Conservation (phyloP, 2,113 vertebrate species). For the Beaufortia kweichowensis region DNA sequence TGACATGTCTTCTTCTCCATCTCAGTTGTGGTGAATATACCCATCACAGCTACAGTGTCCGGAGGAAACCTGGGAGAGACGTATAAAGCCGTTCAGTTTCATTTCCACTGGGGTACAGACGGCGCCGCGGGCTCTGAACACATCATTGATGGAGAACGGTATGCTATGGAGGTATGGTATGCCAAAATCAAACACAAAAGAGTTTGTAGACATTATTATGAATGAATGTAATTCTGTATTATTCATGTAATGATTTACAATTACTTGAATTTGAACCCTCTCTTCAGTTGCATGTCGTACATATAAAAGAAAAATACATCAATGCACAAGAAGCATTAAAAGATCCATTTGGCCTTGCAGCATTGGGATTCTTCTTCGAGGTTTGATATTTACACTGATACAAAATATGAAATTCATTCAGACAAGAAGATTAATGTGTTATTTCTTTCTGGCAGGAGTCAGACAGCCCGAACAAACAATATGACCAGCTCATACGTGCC, state of each 20-base stretch:
- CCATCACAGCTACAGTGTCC: slow-evolving; percentile 53
- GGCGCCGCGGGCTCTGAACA: slow-evolving; percentile 77
- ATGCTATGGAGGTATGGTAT: slow-evolving; percentile 86
- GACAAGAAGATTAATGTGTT: not conserved
- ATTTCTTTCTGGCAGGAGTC: slow-evolving; percentile 64
- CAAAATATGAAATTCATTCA: not conserved
- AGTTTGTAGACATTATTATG: too few relatives aligned
- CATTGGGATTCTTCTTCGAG: slow-evolving; percentile 87
- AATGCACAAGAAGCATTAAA: slow-evolving; percentile 54
- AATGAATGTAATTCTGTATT: not conserved
- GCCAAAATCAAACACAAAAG: too few relatives aligned
- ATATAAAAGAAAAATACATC: slow-evolving; percentile 71
- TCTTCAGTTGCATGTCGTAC: slow-evolving; percentile 86
- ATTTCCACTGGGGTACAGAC: slow-evolving; percentile 85
- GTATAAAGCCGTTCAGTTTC: slow-evolving; percentile 85
- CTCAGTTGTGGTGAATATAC: slow-evolving; percentile 76
- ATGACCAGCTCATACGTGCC: slow-evolving; percentile 62
- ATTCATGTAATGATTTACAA: not conserved
- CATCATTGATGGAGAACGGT: slow-evolving; percentile 82
- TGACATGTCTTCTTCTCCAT: not conserved
- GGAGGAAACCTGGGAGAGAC: slow-evolving; percentile 68
- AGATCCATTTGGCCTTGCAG: slow-evolving; percentile 73
- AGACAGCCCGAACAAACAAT: slow-evolving; percentile 67
- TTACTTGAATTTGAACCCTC: not conserved
- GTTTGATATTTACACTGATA: slow-evolving; percentile 59